Evolutionary conservation across 2,797 vertebrate species (phyloP), one percentile per base, ranked within the genome.

Genomic region (Neosalanx taihuensis): DNA sequence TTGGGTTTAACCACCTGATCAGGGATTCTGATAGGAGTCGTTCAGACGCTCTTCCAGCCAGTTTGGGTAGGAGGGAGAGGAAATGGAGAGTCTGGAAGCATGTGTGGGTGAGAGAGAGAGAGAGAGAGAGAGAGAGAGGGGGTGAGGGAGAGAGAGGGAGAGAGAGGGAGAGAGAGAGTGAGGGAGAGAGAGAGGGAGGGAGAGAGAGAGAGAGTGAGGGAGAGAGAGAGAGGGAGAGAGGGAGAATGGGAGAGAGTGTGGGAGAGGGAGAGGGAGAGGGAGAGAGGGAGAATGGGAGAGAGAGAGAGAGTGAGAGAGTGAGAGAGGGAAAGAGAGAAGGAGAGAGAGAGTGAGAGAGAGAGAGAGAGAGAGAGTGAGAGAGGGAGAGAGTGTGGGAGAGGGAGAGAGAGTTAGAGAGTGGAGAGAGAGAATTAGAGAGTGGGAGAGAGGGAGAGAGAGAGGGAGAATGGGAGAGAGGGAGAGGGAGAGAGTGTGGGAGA

Each of bases 361-460:
- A 64, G 31, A 20, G 62, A 37, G 33, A n/a, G 10, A n/a, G 33
- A 35, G 30, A 26, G 18, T 10, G 59, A 29, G 4, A 61, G 33
- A 9, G 35, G 13, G 4, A 41, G 31, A 18, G 33, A 37, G n/a
- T n/a, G n/a, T n/a, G 31, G 12, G 31, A 64, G 62, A 64, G 62
- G 37, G 62, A 35, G 62, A 20, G 62, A 64, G 62, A 29, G 31
- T n/a, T 30, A 64, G 33, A n/a, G 62, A 64, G n/a, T n/a, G n/a
- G 31, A 64, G 30, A 35, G 62, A 37, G 30, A 15, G 30, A 37
- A 1, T 17, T 1, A 20, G 23, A 2, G 15, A n/a, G n/a, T n/a
- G n/a, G n/a, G n/a, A n/a, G n/a, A n/a, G 15, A 23, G 58, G 2
- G 58, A 60, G 26, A 26, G 26, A 26, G 65, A 62, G 18, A 56